These are phyloP conservation scores for Andrena flavipes DNA, from an alignment of 2,888 invertebrate genomes.

Conservation along the genomic window DNA sequence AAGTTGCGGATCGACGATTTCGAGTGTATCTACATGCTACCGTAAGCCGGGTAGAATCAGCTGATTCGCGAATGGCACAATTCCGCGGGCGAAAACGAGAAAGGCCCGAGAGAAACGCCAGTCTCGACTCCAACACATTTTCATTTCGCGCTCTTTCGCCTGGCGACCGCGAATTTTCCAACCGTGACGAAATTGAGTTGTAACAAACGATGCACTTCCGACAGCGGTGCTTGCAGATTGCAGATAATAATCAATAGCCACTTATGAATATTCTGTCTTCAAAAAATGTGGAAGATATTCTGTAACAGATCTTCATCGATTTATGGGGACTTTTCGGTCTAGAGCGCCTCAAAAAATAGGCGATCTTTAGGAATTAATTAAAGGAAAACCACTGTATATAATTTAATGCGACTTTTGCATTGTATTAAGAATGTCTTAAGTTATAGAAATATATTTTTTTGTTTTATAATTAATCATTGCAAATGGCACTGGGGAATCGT, in stretches of 20 bases:
- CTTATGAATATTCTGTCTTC: no score
- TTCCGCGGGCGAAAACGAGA: neutral
- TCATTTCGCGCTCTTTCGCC: slow-evolving; percentile 22
- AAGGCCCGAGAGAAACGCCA: slow-evolving; percentile 10
- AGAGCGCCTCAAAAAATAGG: no score
- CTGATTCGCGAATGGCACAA: neutral
- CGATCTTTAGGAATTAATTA: no score
- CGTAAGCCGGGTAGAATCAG: neutral
- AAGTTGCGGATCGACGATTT: neutral
- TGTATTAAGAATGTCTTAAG: no score
- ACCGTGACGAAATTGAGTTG: slow-evolving; percentile 1
- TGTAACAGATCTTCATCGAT: no score
- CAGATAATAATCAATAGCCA: neutral
- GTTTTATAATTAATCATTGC: no score
- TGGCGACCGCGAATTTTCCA: slow-evolving; percentile 41
- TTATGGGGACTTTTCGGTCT: no score
- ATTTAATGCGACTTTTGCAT: no score
- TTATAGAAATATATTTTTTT: no score
- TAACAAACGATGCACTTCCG: neutral
- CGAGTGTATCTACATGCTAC: neutral
- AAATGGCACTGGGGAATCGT: no score
- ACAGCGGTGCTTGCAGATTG: neutral
- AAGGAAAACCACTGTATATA: no score
- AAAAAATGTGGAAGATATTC: no score
- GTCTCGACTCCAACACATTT: slow-evolving; percentile 14